Evolutionary conservation across 2,888 invertebrate genomes (phyloP).

Genomic region (Ceriagrion tenellum): DNA sequence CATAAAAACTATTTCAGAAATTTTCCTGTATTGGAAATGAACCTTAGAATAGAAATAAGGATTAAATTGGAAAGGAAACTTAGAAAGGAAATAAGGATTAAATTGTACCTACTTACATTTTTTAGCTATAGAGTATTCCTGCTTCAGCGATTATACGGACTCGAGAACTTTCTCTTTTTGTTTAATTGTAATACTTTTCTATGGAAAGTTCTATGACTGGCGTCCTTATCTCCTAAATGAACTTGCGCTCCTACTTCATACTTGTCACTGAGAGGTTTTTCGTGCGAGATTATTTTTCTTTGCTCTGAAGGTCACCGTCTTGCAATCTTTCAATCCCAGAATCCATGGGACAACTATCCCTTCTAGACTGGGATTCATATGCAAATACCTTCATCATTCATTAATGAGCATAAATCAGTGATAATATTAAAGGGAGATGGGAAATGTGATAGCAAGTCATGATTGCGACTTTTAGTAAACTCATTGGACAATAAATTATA

Average conservation of each 20-base stretch:
- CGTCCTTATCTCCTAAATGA: background rate
- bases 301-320: background rate
- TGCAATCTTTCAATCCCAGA: slow-evolving; percentile 48
- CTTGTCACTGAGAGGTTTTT: background rate
- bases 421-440: slow-evolving; percentile 26
- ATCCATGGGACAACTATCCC: slow-evolving; percentile 1
- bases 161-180: background rate
- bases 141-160: too few relatives aligned
- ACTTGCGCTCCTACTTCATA: background rate
- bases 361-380: slow-evolving; percentile 32
- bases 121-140: too few relatives aligned
- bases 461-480: background rate
- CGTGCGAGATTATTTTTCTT: background rate
- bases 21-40: too few relatives aligned
- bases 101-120: too few relatives aligned
- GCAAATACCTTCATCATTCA: slow-evolving; percentile 61
- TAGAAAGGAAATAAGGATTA: too few relatives aligned
- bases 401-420: slow-evolving; percentile 53
- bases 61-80: too few relatives aligned
- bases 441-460: background rate
- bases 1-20: too few relatives aligned
- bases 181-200: background rate
- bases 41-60: too few relatives aligned
- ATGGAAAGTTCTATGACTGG: background rate
- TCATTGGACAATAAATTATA: background rate